phyloP scores from a whole-genome alignment of 2,888 invertebrate genomes.

The Diploptera punctata region DNA sequence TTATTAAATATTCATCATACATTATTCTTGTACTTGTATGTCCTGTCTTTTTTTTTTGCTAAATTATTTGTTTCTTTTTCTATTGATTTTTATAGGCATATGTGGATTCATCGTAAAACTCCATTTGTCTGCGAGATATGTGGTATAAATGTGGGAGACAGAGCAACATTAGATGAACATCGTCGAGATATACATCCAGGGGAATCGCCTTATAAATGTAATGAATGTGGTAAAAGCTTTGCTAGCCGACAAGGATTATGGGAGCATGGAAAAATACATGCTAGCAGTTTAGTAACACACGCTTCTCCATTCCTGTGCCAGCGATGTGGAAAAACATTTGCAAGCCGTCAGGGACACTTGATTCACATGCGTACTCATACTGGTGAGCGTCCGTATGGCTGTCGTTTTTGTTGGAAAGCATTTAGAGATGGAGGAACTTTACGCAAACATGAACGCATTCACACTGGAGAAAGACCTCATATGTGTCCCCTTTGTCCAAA shows the following conservation, averaged over 20 bases:
- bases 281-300: slow-evolving; percentile 46
- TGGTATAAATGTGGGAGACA: slow-evolving; percentile 73
- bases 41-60: too few relatives aligned
- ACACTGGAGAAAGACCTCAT: slow-evolving; percentile 85
- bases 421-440: slow-evolving; percentile 88
- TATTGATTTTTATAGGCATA: slow-evolving; percentile 62
- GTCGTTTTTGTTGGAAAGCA: slow-evolving; percentile 87
- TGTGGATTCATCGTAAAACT: slow-evolving; percentile 74
- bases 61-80: too few relatives aligned
- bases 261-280: slow-evolving; percentile 80
- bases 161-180: slow-evolving; percentile 71
- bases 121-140: slow-evolving; percentile 73
- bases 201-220: slow-evolving; percentile 74
- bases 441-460: slow-evolving; percentile 84
- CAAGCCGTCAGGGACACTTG: slow-evolving; percentile 54
- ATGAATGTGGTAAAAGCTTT: slow-evolving; percentile 85
- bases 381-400: slow-evolving; percentile 83
- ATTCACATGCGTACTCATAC: slow-evolving; percentile 59
- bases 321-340: slow-evolving; percentile 57
- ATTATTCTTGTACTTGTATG: too few relatives aligned
- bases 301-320: slow-evolving; percentile 56
- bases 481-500: slow-evolving; percentile 86
- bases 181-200: slow-evolving; percentile 65
- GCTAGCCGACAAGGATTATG: slow-evolving; percentile 86
- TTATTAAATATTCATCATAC: too few relatives aligned